Percentiles rank a stretch among this genome's conserved stretches.
These are phyloP conservation scores for Nannoperca australis DNA, from an alignment of 2,797 vertebrate species.

Conservation along the genomic window DNA sequence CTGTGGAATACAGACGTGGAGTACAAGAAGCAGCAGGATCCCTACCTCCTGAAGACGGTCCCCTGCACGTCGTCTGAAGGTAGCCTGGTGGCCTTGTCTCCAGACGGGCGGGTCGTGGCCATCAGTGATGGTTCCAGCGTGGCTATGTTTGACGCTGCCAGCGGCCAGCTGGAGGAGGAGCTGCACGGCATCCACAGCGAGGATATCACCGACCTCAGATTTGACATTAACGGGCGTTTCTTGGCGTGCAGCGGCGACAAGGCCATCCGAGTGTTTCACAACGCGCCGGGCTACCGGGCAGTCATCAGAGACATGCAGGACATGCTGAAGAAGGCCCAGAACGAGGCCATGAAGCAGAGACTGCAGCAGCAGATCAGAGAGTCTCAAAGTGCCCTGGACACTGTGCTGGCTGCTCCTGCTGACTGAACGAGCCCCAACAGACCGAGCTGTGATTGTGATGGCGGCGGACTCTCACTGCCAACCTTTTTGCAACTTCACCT, in stretches of 20 bases:
- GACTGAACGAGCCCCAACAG: slow-evolving; percentile 56
- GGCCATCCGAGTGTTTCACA: slow-evolving; percentile 91
- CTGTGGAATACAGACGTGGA: slow-evolving; percentile 96
- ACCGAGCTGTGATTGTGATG: background rate
- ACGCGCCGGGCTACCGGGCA: slow-evolving; percentile 90
- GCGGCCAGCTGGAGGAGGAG: slow-evolving; percentile 89
- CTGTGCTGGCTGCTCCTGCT: slow-evolving; percentile 81
- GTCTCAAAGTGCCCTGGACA: slow-evolving; percentile 87
- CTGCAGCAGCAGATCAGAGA: slow-evolving; percentile 91
- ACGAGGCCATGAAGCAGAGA: slow-evolving; percentile 89
- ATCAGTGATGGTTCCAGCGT: slow-evolving; percentile 86
- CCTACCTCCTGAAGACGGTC: slow-evolving; percentile 91
- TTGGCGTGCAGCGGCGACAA: slow-evolving; percentile 91
- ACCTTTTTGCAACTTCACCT: slow-evolving; percentile 16
- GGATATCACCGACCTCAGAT: slow-evolving; percentile 86
- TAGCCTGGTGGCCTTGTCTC: slow-evolving; percentile 89
- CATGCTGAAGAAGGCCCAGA: slow-evolving; percentile 89
- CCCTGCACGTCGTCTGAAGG: slow-evolving; percentile 82
- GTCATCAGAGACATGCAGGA: slow-evolving; percentile 90
- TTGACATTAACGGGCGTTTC: slow-evolving; percentile 90
- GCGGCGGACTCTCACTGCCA: slow-evolving; percentile 18
- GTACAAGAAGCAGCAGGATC: slow-evolving; percentile 97
- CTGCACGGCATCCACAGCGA: slow-evolving; percentile 85
- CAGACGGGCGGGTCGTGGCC: slow-evolving; percentile 89
- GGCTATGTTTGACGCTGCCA: slow-evolving; percentile 85